Evolutionary conservation across 2,888 invertebrate species (phyloP).

Genomic region (Clanis bilineata): DNA sequence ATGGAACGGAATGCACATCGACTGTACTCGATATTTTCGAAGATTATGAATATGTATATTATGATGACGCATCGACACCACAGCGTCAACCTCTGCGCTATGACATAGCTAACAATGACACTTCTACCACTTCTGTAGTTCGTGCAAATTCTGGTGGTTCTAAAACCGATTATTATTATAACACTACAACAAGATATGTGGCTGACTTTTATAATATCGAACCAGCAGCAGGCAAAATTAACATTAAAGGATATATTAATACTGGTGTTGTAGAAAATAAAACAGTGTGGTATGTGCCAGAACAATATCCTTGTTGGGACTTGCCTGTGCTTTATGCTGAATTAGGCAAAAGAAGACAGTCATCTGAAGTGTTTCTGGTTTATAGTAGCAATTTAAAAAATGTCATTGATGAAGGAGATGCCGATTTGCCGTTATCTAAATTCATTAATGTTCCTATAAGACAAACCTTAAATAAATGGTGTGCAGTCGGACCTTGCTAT

Average conservation of each 20-base stretch:
- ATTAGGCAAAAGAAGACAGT: conserved; percentile 33
- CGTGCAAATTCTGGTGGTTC: conserved; percentile 1
- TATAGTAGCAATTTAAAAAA: conserved; percentile 46
- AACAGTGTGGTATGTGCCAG: conserved; percentile 61
- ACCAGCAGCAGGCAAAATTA: conserved; percentile 43
- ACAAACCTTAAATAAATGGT: conserved; percentile 61
- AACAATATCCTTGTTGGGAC: conserved; percentile 66
- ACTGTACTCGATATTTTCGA: conserved; percentile 30
- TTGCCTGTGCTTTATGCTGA: conserved; percentile 63
- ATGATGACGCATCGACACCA: conserved; percentile 27
- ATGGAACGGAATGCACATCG: conserved; percentile 12
- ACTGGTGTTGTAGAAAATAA: conserved; percentile 18
- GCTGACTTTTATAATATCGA: conserved; percentile 57
- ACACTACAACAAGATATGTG: conserved; percentile 27
- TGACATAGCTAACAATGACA: neutral
- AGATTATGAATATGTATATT: conserved; percentile 47
- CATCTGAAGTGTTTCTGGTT: conserved; percentile 51
- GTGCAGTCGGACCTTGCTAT: conserved; percentile 61
- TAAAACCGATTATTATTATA: conserved; percentile 25
- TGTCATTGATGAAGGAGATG: conserved; percentile 39
- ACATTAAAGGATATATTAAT: conserved; percentile 19
- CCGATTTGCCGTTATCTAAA: conserved; percentile 18
- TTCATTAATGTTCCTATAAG: conserved; percentile 21
- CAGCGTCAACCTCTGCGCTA: conserved; percentile 2
- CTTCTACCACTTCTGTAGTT: neutral